Evolutionary conservation across 2,888 invertebrate genomes (phyloP), one percentile per base, ranked within the genome.

Genomic region (Napeogenes inachia): DNA sequence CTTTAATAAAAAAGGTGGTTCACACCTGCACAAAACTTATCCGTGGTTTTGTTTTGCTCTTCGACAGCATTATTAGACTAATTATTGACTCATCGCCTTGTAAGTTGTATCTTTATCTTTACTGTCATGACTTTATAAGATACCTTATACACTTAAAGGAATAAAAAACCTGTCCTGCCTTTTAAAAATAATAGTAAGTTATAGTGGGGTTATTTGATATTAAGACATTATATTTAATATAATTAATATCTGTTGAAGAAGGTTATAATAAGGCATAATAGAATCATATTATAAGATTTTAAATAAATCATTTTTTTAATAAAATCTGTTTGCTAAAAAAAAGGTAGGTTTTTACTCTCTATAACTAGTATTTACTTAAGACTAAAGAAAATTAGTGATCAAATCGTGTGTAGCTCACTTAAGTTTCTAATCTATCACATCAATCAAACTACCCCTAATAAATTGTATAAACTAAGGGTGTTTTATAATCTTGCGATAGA

Each of bases 401-500:
- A 42, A 42, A 42, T 42, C 3, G 42, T 42, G 42, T 42, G 12
- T 10, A 42, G 12, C 8, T 3, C 42, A 10, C 42, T 42, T 78
- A 80, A 80, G 67, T 76, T 78, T 80, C 70, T 76, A 81, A 84
- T 82, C 80, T 73, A 70, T 57, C 61, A 66, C 82, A 86, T 86
- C 85, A 80, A 85, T 87, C 87, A 85, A 80, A 73, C 63, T 61
- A 70, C 71, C 74, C 79, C 74, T 87, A 85, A 87, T 86, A 80
- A 86, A 84, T 84, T 74, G 76, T 76, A 72, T 73, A 75, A 81
- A 64, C 73, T 78, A 76, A 82, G 82, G 84, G 82, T 80, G 78
- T 78, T 83, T 80, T 81, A 75, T 75, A 58, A 65, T 62, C 64
- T 65, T 45, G 62, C 71, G 83, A 82, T 84, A 80, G 76, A 75